Percentiles rank a stretch among this genome's conserved stretches.
Evolutionary conservation across 2,888 invertebrate species (phyloP).

Genomic region (Papilio elwesi): DNA sequence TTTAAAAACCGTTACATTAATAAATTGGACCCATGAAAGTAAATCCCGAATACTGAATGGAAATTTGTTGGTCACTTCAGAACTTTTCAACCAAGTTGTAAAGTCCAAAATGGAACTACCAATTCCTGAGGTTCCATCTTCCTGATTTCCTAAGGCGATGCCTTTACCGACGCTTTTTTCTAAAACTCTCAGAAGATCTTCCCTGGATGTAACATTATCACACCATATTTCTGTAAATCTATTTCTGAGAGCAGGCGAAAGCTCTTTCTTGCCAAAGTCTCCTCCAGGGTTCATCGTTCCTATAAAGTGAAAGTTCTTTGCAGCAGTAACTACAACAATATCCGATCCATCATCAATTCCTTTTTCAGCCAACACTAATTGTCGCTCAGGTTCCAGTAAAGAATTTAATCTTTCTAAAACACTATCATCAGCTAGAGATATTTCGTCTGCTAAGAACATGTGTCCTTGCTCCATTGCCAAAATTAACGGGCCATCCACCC

Average conservation of each 20-base stretch:
- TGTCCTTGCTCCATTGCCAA: slow-evolving; percentile 94
- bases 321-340: slow-evolving; percentile 86
- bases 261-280: slow-evolving; percentile 99
- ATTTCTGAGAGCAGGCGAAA: slow-evolving; percentile 98
- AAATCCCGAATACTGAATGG: slow-evolving; percentile 96
- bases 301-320: slow-evolving; percentile 93
- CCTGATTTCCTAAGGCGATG: slow-evolving; percentile 81
- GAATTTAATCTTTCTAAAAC: slow-evolving; percentile 99
- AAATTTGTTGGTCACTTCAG: slow-evolving; percentile 90
- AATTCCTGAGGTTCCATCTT: slow-evolving; percentile 83
- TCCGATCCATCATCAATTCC: slow-evolving; percentile 86
- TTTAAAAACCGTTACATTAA: slow-evolving; percentile 86
- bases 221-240: slow-evolving; percentile 99
- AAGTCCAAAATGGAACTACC: slow-evolving; percentile 91
- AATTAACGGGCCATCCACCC: slow-evolving; percentile 98
- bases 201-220: slow-evolving; percentile 87
- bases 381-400: slow-evolving; percentile 96
- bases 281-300: slow-evolving; percentile 99
- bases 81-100: slow-evolving; percentile 89
- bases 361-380: slow-evolving; percentile 95
- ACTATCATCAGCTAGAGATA: slow-evolving; percentile 98
- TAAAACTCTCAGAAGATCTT: slow-evolving; percentile 92
- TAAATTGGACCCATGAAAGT: slow-evolving; percentile 95
- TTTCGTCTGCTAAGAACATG: slow-evolving; percentile 98
- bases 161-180: slow-evolving; percentile 88